Percentiles rank a stretch among this genome's conserved stretches.
Evolutionary conservation across 2,797 vertebrate species (phyloP).

Genomic region (Nasua narica): DNA sequence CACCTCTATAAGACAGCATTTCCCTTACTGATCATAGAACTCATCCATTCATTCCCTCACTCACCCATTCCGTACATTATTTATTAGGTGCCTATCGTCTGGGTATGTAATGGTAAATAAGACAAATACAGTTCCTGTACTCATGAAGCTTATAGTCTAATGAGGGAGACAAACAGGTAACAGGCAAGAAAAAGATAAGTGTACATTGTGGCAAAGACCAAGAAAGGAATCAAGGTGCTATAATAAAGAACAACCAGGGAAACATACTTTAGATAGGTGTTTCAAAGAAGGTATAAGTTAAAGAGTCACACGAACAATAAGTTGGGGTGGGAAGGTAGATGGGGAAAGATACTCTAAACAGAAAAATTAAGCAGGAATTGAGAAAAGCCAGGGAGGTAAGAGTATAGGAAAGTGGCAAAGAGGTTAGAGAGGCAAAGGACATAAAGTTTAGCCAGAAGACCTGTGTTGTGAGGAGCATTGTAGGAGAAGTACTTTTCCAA

Average conservation of each 20-base stretch:
- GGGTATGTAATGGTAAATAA: not conserved
- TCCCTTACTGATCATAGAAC: not conserved
- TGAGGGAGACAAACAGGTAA: not conserved
- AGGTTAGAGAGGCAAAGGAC: not conserved
- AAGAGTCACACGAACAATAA: not conserved
- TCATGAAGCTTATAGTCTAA: not conserved
- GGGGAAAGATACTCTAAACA: not conserved
- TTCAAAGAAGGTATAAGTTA: not conserved
- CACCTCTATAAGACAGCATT: not conserved
- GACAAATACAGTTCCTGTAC: not conserved
- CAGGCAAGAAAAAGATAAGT: not conserved
- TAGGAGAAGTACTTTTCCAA: not conserved
- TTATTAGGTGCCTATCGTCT: not conserved
- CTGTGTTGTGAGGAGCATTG: not conserved
- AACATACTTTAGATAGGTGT: not conserved
- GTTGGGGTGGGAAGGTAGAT: not conserved
- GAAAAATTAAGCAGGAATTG: not conserved
- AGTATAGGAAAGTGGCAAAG: not conserved
- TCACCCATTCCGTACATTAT: not conserved
- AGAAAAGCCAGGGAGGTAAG: not conserved
- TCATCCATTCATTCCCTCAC: not conserved
- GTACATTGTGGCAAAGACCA: not conserved
- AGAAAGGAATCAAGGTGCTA: not conserved
- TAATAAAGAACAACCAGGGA: not conserved
- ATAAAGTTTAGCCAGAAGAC: not conserved